Percentiles rank a stretch among this genome's conserved stretches.
These are phyloP conservation scores for Heteromurus nitidus DNA, from an alignment of 2,888 invertebrate genomes.

Conservation along the genomic window DNA sequence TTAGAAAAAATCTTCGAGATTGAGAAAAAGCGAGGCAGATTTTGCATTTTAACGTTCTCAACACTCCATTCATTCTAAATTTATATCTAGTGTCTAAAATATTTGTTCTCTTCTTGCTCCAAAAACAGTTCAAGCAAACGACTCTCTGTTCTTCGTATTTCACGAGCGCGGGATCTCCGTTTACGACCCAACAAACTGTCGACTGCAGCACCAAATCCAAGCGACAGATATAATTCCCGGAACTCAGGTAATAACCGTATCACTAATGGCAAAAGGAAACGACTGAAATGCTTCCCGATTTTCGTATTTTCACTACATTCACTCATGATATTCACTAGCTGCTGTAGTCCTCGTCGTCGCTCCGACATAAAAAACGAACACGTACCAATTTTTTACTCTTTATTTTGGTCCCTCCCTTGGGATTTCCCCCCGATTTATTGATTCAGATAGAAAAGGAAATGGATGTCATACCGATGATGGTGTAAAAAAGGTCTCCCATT, in stretches of 20 bases:
- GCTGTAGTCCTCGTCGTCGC: no score
- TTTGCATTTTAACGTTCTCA: no score
- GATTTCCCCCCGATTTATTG: conserved; percentile 48
- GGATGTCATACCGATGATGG: conserved; percentile 21
- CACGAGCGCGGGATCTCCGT: conserved; percentile 85
- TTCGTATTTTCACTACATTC: conserved; percentile 38
- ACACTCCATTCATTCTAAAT: no score
- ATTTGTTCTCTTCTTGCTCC: no score
- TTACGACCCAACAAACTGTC: conserved; percentile 84
- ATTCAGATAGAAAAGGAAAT: conserved; percentile 51
- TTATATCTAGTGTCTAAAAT: no score
- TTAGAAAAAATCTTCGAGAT: no score
- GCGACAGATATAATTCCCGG: conserved; percentile 84
- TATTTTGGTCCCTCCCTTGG: conserved; percentile 34
- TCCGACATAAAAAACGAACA: conserved; percentile 12
- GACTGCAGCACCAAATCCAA: conserved; percentile 83
- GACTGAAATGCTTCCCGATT: background rate
- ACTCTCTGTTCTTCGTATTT: conserved; percentile 84
- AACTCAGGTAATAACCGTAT: conserved; percentile 78
- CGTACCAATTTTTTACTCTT: conserved; percentile 33
- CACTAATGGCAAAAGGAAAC: conserved; percentile 44
- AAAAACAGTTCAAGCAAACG: conserved; percentile 75
- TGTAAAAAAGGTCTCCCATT: conserved; percentile 34
- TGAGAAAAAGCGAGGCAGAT: no score
- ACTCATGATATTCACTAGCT: no score